Base-by-base conservation (phyloP, 2,888 invertebrate genomes). In the Leptodirus hochenwartii region DNA sequence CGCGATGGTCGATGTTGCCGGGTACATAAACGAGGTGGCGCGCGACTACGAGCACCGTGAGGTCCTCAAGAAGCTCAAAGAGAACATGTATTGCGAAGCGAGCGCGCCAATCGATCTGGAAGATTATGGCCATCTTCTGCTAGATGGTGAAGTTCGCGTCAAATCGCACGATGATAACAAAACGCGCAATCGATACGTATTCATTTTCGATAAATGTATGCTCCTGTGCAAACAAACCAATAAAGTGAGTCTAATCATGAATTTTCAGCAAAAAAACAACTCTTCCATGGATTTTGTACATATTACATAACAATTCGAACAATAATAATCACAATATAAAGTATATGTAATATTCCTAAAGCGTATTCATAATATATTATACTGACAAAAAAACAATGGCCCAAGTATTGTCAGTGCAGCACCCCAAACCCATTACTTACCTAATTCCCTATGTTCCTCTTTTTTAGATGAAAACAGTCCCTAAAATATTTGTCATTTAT, bases 11-110 rank as follows among this genome's bases (percentile, higher is more conserved):
- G 95, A 96, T 55, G 79, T 96, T 17, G 88, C 93, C 3, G 79
- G 88, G 47, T 98, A 88, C 54, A 90, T 96, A 36, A 98, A 98
- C 54, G 98, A 98, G 62, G 88, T 93, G 29, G 95, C 93, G 45
- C 62, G 96, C 30, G 98, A 98, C 57, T 85, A 85, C 32, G 96
- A 96, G 53, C 84, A 85, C 39, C 62, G 93, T 32, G 75, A 79
- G 39, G 71, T 93, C 35, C 82, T 96, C 42, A 71, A 75, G 39
- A 85, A 90, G 59, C 80, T 96, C 30, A 84, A 91, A 62, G 75
- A 74, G 46, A 78, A 77, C 46, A 85, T 87, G 49, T 65, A 76
- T 29, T 77, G 82, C 69, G 73, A 77, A 45, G 63, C 73, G 51
- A 79, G 81, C 27, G 73, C 74, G 32, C 79, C 81, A 40, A 73